Evolutionary conservation across 1,140 invertebrate genomes (phyloP).

Genomic region (Drosophila repletoides): DNA sequence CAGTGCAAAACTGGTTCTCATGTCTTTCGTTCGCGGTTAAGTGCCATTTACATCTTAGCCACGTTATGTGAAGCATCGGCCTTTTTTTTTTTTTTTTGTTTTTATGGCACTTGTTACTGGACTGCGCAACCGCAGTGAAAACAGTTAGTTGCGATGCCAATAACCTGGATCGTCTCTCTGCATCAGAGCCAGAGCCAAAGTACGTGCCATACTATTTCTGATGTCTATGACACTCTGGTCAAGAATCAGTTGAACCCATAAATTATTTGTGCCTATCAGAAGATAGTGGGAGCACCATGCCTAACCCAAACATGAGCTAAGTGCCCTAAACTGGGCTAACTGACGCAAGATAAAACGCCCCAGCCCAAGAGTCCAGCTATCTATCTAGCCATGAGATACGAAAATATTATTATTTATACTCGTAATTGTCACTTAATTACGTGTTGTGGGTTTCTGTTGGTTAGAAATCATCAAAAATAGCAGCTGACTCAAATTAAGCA

Average conservation of each 20-base stretch:
- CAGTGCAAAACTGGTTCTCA: slow-evolving; percentile 54
- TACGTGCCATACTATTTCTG: slow-evolving; percentile 5
- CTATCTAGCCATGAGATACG: slow-evolving; percentile 38
- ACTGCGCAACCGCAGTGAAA: slow-evolving; percentile 44
- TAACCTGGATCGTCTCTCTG: slow-evolving; percentile 44
- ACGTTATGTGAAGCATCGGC: slow-evolving; percentile 9
- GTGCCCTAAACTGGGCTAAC: slow-evolving; percentile 9
- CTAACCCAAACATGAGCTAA: slow-evolving; percentile 18
- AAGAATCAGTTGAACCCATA: background rate
- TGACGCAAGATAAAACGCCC: slow-evolving; percentile 22
- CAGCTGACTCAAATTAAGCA: slow-evolving; percentile 64
- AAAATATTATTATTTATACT: slow-evolving; percentile 62
- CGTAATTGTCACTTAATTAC: slow-evolving; percentile 68
- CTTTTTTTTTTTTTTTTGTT: no score
- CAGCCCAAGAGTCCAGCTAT: no score
- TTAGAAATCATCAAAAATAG: slow-evolving; percentile 49
- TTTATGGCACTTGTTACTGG: slow-evolving; percentile 48
- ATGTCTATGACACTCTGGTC: background rate
- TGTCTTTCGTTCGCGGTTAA: slow-evolving; percentile 41
- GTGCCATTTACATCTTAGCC: slow-evolving; percentile 50
- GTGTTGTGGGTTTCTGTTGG: slow-evolving; percentile 11
- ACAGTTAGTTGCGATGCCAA: slow-evolving; percentile 75
- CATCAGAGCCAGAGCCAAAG: background rate
- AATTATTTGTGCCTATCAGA: slow-evolving; percentile 7
- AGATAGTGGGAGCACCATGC: slow-evolving; percentile 10